These are phyloP conservation scores for Zaprionus bogoriensis DNA, from an alignment of 2,888 invertebrate genomes.

Conservation along the genomic window DNA sequence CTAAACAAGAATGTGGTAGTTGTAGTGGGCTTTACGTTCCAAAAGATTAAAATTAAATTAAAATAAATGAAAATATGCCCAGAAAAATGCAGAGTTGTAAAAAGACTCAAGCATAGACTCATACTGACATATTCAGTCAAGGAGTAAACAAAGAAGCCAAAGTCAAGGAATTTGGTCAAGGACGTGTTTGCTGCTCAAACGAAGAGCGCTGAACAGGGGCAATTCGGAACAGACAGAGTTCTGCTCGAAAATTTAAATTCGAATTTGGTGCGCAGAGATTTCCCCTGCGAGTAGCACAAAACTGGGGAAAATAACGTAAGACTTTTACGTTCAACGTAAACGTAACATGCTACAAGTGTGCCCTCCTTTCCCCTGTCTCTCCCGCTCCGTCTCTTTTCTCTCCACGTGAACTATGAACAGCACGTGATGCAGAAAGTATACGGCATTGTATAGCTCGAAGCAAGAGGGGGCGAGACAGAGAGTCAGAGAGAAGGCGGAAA, in stretches of 20 bases:
- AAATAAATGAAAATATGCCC: too few species aligned
- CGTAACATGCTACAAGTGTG: conserved; percentile 73
- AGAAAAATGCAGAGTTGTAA: too few species aligned
- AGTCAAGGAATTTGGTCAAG: conserved; percentile 75
- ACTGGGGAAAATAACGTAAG: conserved; percentile 21
- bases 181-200: too few species aligned
- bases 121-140: too few species aligned
- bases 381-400: conserved; percentile 3
- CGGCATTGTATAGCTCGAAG: too few species aligned
- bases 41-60: too few species aligned
- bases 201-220: conserved; percentile 16
- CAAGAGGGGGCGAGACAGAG: conserved; percentile 47
- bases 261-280: conserved; percentile 5
- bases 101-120: conserved; percentile 12
- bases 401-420: too few species aligned
- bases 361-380: background rate
- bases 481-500: conserved; percentile 12
- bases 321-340: conserved; percentile 6
- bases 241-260: conserved; percentile 34
- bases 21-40: background rate
- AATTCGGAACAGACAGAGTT: background rate
- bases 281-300: conserved; percentile 19
- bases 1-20: too few species aligned
- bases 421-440: conserved; percentile 72
- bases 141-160: conserved; percentile 18